phyloP scores from a whole-genome alignment of 2,797 vertebrate genomes.

The Varecia variegata region DNA sequence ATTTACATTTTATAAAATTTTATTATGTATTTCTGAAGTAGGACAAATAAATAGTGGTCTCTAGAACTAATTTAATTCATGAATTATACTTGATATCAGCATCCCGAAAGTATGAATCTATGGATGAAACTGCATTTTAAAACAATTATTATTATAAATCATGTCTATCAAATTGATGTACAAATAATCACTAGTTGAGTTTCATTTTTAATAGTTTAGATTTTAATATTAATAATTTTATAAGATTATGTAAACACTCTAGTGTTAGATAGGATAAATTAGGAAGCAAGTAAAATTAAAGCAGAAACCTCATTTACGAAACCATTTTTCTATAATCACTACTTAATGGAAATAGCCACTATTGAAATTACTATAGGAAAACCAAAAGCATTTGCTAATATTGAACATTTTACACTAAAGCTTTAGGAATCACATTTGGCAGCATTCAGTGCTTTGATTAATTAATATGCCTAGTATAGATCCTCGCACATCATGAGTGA shows the following conservation, averaged over 20 bases:
- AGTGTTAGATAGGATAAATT: background rate
- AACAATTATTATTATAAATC: background rate
- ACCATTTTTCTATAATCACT: background rate
- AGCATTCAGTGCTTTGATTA: background rate
- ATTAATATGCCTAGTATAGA: background rate
- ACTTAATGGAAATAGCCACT: background rate
- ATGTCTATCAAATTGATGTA: background rate
- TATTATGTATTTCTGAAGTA: slow-evolving; percentile 2
- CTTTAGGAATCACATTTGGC: background rate
- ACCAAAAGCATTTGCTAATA: background rate
- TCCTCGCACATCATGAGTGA: background rate
- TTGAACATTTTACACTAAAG: background rate
- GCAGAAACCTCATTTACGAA: background rate
- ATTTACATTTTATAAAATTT: slow-evolving; percentile 32
- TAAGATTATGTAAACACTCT: background rate
- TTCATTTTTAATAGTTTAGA: slow-evolving; percentile 24
- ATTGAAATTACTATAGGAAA: slow-evolving; percentile 19
- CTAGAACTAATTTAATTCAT: background rate
- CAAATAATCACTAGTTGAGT: background rate
- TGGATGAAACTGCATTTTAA: background rate
- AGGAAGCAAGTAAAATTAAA: background rate
- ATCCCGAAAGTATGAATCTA: background rate
- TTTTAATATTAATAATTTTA: slow-evolving; percentile 25
- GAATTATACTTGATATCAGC: background rate
- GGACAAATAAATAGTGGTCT: background rate